Percentiles rank a stretch among this genome's conserved stretches.
Evolutionary conservation across 2,888 invertebrate species (phyloP).

Genomic region (Eristalinus aeneus): DNA sequence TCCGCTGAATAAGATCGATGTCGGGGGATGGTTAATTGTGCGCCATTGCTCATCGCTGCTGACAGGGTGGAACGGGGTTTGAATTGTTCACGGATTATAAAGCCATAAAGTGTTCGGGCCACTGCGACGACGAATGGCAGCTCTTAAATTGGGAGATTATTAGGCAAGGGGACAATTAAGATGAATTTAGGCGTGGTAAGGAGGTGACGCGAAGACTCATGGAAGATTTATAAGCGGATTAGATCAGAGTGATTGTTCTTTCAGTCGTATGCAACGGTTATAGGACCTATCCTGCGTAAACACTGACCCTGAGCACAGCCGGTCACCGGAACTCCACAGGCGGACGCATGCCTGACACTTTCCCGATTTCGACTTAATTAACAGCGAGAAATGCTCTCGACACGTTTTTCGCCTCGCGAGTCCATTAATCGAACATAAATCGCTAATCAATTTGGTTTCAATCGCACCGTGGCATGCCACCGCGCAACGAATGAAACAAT

Average conservation of each 20-base stretch:
- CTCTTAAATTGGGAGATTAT: not conserved
- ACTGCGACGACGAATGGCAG: not conserved
- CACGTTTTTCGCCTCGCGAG: constrained; percentile 2
- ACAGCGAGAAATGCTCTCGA: not conserved
- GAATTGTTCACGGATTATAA: constrained; percentile 9
- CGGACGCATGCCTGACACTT: not conserved
- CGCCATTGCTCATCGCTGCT: constrained; percentile 11
- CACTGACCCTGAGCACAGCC: not conserved
- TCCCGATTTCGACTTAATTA: constrained; percentile 7
- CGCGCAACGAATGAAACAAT: constrained; percentile 1
- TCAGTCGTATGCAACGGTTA: too few relatives aligned
- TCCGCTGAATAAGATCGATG: not conserved
- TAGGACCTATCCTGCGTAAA: too few relatives aligned
- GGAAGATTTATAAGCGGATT: not conserved
- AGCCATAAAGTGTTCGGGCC: not conserved
- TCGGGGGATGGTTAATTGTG: constrained; percentile 17
- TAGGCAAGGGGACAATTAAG: not conserved
- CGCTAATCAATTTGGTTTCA: constrained; percentile 37
- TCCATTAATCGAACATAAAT: constrained; percentile 27
- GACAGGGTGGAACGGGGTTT: constrained; percentile 12
- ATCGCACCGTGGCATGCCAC: constrained; percentile 21
- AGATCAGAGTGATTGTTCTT: too few relatives aligned
- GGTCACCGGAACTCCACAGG: not conserved
- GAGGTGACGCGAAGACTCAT: not conserved
- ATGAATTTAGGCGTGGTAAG: not conserved